Conservation (phyloP, 2,113 vertebrate genomes). For the Solea solea region DNA sequence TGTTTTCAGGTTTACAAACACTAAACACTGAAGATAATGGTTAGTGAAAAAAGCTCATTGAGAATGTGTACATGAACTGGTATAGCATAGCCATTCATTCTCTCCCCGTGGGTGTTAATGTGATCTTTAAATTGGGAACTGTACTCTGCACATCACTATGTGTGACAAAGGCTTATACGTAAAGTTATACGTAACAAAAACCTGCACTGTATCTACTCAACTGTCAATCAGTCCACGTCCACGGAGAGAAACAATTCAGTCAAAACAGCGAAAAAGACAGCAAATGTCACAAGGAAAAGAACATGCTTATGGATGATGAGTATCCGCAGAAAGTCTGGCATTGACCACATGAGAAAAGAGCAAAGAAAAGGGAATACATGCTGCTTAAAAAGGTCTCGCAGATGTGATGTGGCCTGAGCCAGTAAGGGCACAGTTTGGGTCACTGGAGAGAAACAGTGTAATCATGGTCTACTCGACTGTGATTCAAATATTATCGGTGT, state of each 20-base stretch:
- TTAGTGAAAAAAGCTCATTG: constrained; percentile 11
- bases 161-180: too few relatives aligned
- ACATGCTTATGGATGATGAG: background rate
- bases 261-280: background rate
- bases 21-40: background rate
- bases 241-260: too few relatives aligned
- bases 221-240: too few relatives aligned
- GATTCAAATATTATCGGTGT: too few relatives aligned
- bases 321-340: constrained; percentile 24
- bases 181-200: too few relatives aligned
- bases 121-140: too few relatives aligned
- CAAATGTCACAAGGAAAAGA: background rate
- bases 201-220: too few relatives aligned
- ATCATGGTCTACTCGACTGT: constrained; percentile 46
- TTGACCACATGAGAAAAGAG: constrained; percentile 15
- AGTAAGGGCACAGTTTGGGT: constrained; percentile 24
- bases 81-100: background rate
- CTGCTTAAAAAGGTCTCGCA: background rate
- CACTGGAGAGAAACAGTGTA: constrained; percentile 33
- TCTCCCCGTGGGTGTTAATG: background rate
- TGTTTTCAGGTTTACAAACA: constrained; percentile 17
- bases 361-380: background rate
- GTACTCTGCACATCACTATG: too few relatives aligned
- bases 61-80: background rate
- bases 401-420: background rate